These are phyloP conservation scores for Bothrops jararaca DNA, from an alignment of 2,113 vertebrate genomes.

Conservation along the genomic window DNA sequence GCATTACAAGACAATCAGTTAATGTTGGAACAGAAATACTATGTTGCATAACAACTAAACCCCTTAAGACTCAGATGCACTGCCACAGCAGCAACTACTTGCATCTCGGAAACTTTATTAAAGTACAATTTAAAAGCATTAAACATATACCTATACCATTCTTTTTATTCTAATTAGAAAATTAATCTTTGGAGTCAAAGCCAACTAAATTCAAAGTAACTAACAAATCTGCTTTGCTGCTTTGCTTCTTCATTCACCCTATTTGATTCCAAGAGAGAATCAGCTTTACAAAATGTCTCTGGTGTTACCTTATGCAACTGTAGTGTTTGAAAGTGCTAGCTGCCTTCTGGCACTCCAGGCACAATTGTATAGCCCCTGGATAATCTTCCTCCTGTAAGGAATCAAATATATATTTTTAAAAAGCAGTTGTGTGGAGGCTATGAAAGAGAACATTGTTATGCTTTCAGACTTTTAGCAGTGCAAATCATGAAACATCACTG, in stretches of 20 bases:
- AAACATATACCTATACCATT: not conserved
- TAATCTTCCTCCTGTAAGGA: constrained; percentile 92
- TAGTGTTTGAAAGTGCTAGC: constrained; percentile 99
- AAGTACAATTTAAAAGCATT: not conserved
- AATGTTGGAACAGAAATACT: not conserved
- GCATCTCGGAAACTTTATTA: not conserved
- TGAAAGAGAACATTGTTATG: not conserved
- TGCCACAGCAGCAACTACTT: not conserved
- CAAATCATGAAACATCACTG: not conserved
- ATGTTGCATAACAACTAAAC: not conserved
- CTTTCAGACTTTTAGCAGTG: not conserved
- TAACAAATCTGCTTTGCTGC: not conserved
- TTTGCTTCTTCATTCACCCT: not conserved
- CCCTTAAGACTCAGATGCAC: not conserved
- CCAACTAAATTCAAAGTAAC: constrained; percentile 17
- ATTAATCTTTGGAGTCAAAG: not conserved
- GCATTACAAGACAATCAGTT: not conserved
- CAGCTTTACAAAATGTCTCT: not conserved
- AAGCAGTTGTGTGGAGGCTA: not conserved
- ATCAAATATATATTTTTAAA: constrained; percentile 26
- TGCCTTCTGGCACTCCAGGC: constrained; percentile 95
- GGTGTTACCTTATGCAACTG: constrained; percentile 92
- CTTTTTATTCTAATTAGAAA: constrained; percentile 17
- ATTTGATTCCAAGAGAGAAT: not conserved
- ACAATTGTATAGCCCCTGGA: constrained; percentile 96